phyloP scores from a whole-genome alignment of 2,113 vertebrate genomes.

The Alligator mississippiensis region DNA sequence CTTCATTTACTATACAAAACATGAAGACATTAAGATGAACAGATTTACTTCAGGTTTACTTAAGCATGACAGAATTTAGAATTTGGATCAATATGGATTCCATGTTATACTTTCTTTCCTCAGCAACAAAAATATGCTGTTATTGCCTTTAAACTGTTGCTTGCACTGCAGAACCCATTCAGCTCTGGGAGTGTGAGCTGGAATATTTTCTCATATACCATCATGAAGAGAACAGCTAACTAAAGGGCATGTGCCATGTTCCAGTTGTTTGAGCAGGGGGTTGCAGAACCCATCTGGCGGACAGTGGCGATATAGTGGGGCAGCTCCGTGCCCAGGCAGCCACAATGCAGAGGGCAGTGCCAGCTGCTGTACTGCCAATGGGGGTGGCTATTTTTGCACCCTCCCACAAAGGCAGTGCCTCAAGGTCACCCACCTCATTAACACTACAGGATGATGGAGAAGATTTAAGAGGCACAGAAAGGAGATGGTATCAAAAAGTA shows the following conservation, averaged over 20 bases:
- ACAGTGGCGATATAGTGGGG: no score
- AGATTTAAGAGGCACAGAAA: not conserved
- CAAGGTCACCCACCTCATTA: no score
- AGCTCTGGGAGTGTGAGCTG: not conserved
- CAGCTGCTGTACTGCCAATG: no score
- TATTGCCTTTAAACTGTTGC: not conserved
- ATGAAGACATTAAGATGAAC: not conserved
- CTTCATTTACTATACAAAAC: not conserved
- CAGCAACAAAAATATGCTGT: not conserved
- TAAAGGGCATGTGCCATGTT: not conserved
- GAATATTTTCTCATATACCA: not conserved
- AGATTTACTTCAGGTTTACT: constrained; percentile 1
- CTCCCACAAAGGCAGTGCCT: no score
- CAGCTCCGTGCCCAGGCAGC: no score
- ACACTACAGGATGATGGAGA: not conserved
- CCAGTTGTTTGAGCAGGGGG: not conserved
- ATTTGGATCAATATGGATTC: not conserved
- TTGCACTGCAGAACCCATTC: not conserved
- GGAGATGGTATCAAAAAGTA: not conserved
- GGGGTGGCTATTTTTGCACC: no score
- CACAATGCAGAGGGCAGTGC: no score
- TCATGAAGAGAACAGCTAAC: not conserved
- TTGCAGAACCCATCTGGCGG: not conserved
- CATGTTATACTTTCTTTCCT: not conserved
- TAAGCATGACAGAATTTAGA: not conserved